Base-by-base conservation (phyloP, 1,140 invertebrate species). In the Armadillidium nasatum region DNA sequence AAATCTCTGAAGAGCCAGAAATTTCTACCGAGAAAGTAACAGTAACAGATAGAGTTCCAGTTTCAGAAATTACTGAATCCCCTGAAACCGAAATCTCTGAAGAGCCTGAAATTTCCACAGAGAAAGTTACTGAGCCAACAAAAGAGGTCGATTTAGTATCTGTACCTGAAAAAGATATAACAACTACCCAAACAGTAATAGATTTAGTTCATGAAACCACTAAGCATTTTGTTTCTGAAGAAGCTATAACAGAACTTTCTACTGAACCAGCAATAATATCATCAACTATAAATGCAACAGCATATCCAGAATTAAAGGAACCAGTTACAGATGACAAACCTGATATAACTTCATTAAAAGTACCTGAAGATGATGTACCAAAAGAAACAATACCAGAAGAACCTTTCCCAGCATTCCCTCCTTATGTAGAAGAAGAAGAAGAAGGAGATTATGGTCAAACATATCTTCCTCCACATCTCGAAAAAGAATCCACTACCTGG, bases 401-500 rank as follows among this genome's bases (percentile, higher is more conserved):
- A 7, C 74, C 74, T 15, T 73, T 44, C 45, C 74, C 74, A 15
- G 73, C 72, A 15, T 19, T 15, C 19, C 4, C 19, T 60, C 33
- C 33, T n/a, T n/a, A n/a, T n/a, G n/a, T n/a, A 33, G 6, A 1
- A 1, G 33, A 33, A 33, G 33, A 33, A 33, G 33, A 33, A 33
- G 33, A 33, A 33, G 33, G 33, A 3, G 33, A 33, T 33, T 33
- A 33, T 33, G 33, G 33, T 33, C 50, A 60, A 60, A 60, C 50
- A 60, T 60, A 60, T 60, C 19, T 60, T 15, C 44, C 74, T 68
- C 21, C 67, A 15, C 23, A 19, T 19, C 2, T 10, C 10, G 67
- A 13, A 19, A 11, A 67, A 43, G 66, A 23, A 11, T 60, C 33
- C 10, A 74, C 78, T 10, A 69, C 79, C 10, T 77, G 71, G 73